Conservation (phyloP, 1,140 invertebrate species). For the Asobara japonica region DNA sequence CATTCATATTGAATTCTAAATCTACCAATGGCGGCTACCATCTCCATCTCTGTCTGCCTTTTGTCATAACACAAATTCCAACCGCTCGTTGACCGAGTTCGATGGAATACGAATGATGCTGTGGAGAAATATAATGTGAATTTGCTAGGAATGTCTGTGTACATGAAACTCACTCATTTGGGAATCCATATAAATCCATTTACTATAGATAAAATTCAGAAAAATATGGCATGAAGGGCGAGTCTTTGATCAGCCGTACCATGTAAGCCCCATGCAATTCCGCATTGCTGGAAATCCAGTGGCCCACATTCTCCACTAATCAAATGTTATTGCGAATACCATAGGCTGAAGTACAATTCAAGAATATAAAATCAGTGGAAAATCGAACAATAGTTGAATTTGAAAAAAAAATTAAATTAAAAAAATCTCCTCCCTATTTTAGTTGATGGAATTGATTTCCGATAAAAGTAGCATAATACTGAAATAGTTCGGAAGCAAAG, state of each 20-base stretch:
- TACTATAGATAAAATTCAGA: background rate
- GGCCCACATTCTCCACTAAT: background rate
- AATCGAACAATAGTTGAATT: background rate
- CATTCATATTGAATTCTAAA: background rate
- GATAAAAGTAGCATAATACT: too few relatives aligned
- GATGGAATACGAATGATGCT: background rate
- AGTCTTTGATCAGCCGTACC: background rate
- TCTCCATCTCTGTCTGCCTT: background rate
- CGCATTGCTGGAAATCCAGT: background rate
- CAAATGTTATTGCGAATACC: background rate
- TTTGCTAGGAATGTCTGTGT: background rate
- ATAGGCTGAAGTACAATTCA: background rate
- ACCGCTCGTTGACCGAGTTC: slow-evolving; percentile 4
- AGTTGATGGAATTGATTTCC: too few relatives aligned
- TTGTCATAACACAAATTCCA: slow-evolving; percentile 9
- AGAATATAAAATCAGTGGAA: background rate
- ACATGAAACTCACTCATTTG: background rate
- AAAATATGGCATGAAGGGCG: background rate
- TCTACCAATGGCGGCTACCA: background rate
- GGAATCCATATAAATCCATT: background rate
- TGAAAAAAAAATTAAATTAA: too few relatives aligned
- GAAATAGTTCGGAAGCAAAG: too few relatives aligned
- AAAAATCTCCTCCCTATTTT: too few relatives aligned
- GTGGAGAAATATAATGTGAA: background rate
- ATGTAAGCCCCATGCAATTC: background rate